These are phyloP conservation scores for Yponomeuta plumbellus DNA, from an alignment of 2,888 invertebrate genomes.

Conservation along the genomic window DNA sequence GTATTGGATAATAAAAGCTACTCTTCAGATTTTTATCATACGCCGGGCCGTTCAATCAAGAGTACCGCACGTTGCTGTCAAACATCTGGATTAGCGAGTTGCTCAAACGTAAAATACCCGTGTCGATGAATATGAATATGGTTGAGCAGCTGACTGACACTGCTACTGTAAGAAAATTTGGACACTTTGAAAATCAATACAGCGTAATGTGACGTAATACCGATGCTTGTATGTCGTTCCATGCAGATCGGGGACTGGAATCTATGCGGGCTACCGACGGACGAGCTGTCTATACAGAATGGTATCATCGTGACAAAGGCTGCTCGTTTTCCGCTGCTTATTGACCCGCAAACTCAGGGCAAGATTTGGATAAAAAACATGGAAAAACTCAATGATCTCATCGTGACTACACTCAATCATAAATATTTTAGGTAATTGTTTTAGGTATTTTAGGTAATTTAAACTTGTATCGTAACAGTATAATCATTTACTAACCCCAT, in stretches of 20 bases:
- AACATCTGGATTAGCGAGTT: slow-evolving; percentile 83
- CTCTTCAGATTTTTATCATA: slow-evolving; percentile 85
- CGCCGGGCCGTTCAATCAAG: slow-evolving; percentile 94
- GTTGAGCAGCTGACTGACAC: slow-evolving; percentile 87
- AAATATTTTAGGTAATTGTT: slow-evolving; percentile 78
- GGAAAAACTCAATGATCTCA: slow-evolving; percentile 83
- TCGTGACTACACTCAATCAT: slow-evolving; percentile 79
- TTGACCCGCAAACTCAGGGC: slow-evolving; percentile 95
- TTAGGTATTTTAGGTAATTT: neutral
- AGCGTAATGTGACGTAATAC: neutral
- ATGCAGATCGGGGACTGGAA: slow-evolving; percentile 90
- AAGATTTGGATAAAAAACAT: slow-evolving; percentile 92
- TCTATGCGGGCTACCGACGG: slow-evolving; percentile 90
- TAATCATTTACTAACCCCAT: too few relatives aligned
- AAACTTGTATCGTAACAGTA: too few relatives aligned
- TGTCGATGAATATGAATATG: slow-evolving; percentile 85
- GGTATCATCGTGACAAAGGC: slow-evolving; percentile 94
- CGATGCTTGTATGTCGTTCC: neutral
- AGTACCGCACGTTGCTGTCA: slow-evolving; percentile 82
- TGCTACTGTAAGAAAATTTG: slow-evolving; percentile 74
- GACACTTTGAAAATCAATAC: neutral
- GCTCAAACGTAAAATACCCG: slow-evolving; percentile 83
- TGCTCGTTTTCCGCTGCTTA: slow-evolving; percentile 86
- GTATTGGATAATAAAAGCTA: neutral
- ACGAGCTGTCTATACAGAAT: slow-evolving; percentile 93